Percentiles rank a stretch among this genome's conserved stretches.
Conservation (phyloP, 1,140 invertebrate genomes). For the Paralvinella palmiformis region DNA sequence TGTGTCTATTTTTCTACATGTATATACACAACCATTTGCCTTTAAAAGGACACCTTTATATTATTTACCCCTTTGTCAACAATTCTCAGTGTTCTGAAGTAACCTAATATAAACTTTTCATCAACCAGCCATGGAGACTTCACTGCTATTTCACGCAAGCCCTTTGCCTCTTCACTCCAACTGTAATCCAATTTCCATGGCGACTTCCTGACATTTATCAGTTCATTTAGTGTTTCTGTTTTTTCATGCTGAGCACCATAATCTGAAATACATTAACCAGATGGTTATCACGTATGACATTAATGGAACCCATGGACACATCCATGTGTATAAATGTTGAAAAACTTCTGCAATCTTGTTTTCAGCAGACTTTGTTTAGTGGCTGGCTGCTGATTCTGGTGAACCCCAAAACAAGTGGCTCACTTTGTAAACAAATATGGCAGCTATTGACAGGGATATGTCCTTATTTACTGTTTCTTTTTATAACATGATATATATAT, state of each 20-base stretch:
- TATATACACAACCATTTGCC: too few species aligned
- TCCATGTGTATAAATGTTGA: too few species aligned
- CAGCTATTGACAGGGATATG: too few species aligned
- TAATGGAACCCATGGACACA: neutral
- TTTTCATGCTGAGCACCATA: slow-evolving; percentile 38
- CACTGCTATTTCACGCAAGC: slow-evolving; percentile 41
- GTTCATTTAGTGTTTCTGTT: slow-evolving; percentile 40
- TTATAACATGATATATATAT: too few species aligned
- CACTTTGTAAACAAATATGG: too few species aligned
- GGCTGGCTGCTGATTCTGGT: too few species aligned
- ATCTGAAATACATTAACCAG: slow-evolving; percentile 24
- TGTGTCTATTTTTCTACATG: too few species aligned
- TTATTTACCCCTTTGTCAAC: slow-evolving; percentile 39
- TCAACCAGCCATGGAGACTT: slow-evolving; percentile 44
- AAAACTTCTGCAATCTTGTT: too few species aligned
- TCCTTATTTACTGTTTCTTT: neutral
- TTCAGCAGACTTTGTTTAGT: too few species aligned
- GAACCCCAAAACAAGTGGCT: too few species aligned
- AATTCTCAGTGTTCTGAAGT: slow-evolving; percentile 44
- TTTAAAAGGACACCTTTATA: too few species aligned
- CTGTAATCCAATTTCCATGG: slow-evolving; percentile 47
- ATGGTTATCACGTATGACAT: neutral
- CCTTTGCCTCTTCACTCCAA: slow-evolving; percentile 44
- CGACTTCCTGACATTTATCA: slow-evolving; percentile 37
- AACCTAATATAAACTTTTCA: slow-evolving; percentile 38